Conservation (phyloP, 2,888 invertebrate genomes). For the Sepiola atlantica region DNA sequence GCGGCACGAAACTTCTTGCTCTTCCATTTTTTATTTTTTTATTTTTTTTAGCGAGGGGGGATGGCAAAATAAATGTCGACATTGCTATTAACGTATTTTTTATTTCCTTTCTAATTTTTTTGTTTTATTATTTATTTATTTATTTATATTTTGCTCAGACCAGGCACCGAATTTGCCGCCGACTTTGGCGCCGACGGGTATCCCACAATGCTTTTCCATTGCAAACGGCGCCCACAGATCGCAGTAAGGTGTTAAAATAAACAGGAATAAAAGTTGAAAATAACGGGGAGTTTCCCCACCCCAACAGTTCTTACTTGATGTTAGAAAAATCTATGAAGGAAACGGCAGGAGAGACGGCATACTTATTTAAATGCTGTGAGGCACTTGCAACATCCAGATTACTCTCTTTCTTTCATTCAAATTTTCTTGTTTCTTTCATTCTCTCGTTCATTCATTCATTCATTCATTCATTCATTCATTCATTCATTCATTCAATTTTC, state of each 20-base stretch:
- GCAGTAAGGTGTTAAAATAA: neutral
- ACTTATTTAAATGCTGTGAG: neutral
- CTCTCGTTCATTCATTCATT: too few relatives aligned
- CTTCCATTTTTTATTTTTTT: neutral
- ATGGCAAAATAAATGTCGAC: conserved; percentile 10
- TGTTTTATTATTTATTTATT: neutral
- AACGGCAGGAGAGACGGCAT: neutral
- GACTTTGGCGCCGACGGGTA: conserved; percentile 32
- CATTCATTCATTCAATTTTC: too few relatives aligned
- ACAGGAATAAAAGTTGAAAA: neutral
- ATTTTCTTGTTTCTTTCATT: too few relatives aligned
- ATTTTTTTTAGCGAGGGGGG: neutral
- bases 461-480: too few relatives aligned
- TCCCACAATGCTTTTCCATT: neutral
- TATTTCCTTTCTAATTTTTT: neutral
- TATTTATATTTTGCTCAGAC: neutral
- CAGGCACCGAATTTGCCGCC: neutral
- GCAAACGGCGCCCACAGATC: neutral
- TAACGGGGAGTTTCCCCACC: neutral
- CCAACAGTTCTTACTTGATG: neutral
- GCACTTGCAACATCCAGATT: neutral
- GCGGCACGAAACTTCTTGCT: neutral
- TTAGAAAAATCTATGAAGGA: neutral
- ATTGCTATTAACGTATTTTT: neutral
- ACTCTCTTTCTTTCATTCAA: too few relatives aligned